These are phyloP conservation scores for Deladenus siricidicola DNA, from an alignment of 2,888 invertebrate species.

Conservation along the genomic window DNA sequence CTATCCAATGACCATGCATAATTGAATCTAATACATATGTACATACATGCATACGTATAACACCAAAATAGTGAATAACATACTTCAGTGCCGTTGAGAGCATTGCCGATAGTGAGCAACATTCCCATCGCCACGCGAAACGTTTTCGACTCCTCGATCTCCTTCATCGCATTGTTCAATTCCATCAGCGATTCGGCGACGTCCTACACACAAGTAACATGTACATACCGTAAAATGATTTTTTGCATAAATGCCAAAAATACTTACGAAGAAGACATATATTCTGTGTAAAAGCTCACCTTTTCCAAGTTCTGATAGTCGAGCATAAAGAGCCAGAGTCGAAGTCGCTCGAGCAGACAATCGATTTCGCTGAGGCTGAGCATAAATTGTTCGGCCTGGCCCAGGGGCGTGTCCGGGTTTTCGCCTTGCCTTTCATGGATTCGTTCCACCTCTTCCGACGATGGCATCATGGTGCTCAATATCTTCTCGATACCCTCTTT, in stretches of 20 bases:
- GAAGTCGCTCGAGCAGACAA: conserved; percentile 76
- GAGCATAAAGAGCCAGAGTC: conserved; percentile 94
- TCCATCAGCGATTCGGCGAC: conserved; percentile 98
- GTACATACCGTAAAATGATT: background rate
- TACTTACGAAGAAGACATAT: background rate
- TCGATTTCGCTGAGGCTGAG: conserved; percentile 88
- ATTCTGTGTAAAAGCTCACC: conserved; percentile 56
- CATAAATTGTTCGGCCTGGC: conserved; percentile 97
- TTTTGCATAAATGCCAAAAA: background rate
- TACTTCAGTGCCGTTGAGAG: conserved; percentile 76
- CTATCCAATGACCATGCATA: no score
- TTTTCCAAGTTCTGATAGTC: conserved; percentile 93
- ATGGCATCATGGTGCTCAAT: conserved; percentile 85
- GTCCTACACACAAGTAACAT: conserved; percentile 64
- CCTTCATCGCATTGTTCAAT: conserved; percentile 80
- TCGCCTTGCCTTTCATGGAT: conserved; percentile 75
- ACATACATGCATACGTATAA: background rate
- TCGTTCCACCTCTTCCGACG: conserved; percentile 67
- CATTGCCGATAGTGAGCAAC: conserved; percentile 86
- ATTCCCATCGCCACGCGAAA: conserved; percentile 89
- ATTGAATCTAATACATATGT: background rate
- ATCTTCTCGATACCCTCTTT: conserved; percentile 76
- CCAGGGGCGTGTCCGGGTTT: conserved; percentile 79
- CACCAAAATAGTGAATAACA: conserved; percentile 15
- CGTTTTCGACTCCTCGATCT: conserved; percentile 80